phyloP scores from a whole-genome alignment of 2,113 vertebrate species.

The Neotoma lepida region DNA sequence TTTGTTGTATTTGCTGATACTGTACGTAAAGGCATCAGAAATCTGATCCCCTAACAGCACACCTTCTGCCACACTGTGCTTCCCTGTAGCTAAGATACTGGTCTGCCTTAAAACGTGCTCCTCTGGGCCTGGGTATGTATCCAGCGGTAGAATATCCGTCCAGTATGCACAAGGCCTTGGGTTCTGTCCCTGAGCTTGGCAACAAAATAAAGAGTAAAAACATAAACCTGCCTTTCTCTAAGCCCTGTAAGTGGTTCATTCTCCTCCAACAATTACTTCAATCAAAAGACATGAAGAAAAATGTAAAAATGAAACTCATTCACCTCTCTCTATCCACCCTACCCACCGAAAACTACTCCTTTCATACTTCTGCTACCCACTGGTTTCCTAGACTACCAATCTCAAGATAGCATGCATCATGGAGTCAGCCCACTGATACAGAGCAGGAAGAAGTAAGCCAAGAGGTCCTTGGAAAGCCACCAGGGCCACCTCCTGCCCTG shows the following conservation, averaged over 20 bases:
- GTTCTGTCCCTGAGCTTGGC: neutral
- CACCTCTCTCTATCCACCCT: slow-evolving; percentile 14
- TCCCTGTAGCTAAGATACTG: neutral
- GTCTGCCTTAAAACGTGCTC: neutral
- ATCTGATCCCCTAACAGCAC: neutral
- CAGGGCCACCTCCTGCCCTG: neutral
- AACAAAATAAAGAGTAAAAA: neutral
- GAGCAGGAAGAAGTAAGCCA: slow-evolving; percentile 37
- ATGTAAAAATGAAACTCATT: slow-evolving; percentile 27
- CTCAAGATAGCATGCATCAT: slow-evolving; percentile 10
- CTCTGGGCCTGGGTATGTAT: neutral
- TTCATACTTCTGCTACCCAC: neutral
- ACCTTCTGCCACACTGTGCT: neutral
- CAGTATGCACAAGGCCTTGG: neutral
- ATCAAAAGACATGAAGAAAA: slow-evolving; percentile 38
- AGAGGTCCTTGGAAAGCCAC: neutral
- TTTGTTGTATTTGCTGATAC: neutral
- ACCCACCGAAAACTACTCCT: slow-evolving; percentile 5
- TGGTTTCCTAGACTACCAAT: slow-evolving; percentile 59
- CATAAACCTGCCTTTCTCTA: neutral
- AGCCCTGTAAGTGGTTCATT: neutral
- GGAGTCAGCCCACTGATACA: neutral
- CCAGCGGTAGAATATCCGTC: neutral
- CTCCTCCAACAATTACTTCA: slow-evolving; percentile 17
- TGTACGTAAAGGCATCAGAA: slow-evolving; percentile 11